A percentile compares a stretch with the other conserved stretches of the same genome.
Conservation (phyloP, 2,113 vertebrate genomes). For the Rhombomys opimus region DNA sequence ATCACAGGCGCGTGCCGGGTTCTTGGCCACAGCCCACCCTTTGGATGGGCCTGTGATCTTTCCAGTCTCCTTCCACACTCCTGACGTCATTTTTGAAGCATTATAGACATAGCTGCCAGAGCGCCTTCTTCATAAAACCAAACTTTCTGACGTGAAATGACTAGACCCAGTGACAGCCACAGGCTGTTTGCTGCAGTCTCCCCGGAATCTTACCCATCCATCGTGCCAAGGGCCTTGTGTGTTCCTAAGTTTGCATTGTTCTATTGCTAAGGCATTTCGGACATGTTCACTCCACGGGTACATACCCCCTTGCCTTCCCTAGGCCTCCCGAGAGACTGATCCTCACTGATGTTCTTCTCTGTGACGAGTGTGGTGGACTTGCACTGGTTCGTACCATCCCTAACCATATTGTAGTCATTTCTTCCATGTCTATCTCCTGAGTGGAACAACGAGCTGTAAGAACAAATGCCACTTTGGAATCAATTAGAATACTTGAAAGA, state of each 20-base stretch:
- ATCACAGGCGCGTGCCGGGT: background rate
- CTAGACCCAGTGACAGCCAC: background rate
- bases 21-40: background rate
- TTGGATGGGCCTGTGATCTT: background rate
- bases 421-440: background rate
- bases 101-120: background rate
- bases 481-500: background rate
- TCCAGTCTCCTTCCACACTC: background rate
- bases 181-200: background rate
- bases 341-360: background rate
- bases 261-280: background rate
- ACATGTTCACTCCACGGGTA: background rate
- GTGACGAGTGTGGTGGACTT: background rate
- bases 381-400: background rate
- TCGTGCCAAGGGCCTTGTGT: background rate
- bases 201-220: background rate
- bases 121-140: background rate
- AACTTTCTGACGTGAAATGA: background rate
- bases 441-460: background rate
- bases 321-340: background rate
- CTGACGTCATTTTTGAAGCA: background rate
- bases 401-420: background rate
- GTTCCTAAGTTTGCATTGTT: background rate
- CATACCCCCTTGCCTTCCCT: background rate
- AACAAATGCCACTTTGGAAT: background rate